A percentile compares a stretch with the other conserved stretches of the same genome.
Evolutionary conservation across 2,113 vertebrate species (phyloP).

Genomic region (Aramus guarauna): DNA sequence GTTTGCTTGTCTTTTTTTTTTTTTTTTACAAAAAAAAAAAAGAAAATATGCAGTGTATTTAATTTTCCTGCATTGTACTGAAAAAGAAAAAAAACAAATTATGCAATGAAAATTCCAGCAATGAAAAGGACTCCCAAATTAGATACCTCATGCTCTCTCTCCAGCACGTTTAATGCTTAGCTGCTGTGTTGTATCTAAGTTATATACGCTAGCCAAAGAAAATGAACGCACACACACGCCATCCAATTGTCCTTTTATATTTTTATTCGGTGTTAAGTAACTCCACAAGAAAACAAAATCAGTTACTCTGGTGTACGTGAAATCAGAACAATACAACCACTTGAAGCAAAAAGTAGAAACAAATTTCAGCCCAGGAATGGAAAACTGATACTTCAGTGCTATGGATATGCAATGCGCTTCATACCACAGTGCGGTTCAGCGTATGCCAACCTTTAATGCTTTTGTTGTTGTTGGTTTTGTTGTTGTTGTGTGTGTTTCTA

Average conservation of each 20-base stretch:
- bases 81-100: neutral
- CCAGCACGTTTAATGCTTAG: neutral
- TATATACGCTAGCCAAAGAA: neutral
- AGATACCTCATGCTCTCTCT: neutral
- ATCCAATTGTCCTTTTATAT: conserved; percentile 58
- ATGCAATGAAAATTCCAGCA: neutral
- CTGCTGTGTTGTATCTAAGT: neutral
- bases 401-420: conserved; percentile 78
- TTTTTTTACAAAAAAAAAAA: neutral
- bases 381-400: conserved; percentile 79
- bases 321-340: conserved; percentile 93
- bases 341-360: conserved; percentile 78
- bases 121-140: neutral
- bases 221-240: conserved; percentile 3
- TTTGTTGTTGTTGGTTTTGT: neutral
- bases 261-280: conserved; percentile 99
- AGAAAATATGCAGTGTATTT: neutral
- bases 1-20: neutral
- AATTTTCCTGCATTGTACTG: neutral
- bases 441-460: conserved; percentile 77
- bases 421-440: conserved; percentile 80
- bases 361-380: conserved; percentile 77
- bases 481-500: conserved; percentile 66
- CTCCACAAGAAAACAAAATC: conserved; percentile 98
- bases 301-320: conserved; percentile 94